Evolutionary conservation across 2,797 vertebrate species (phyloP), one percentile per base, ranked within the genome.

Genomic region (Mallotus villosus): DNA sequence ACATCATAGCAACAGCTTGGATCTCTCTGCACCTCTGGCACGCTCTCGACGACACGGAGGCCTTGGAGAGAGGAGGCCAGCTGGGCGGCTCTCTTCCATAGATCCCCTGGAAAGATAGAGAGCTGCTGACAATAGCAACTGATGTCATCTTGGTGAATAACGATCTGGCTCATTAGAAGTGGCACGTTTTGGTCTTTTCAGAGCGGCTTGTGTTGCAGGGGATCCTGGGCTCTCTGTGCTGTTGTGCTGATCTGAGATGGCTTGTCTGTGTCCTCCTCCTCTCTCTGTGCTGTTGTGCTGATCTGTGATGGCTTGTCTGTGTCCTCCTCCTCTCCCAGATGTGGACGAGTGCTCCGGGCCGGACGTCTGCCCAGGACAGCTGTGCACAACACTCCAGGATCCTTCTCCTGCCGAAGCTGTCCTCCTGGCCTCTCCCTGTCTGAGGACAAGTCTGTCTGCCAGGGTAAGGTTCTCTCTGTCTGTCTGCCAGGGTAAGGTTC

Each of bases 331-430:
- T 81, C 58, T 85, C 68, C 84, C 88, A 93, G 92, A 94, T 86
- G 86, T 93, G 75, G 87, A 94, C 24, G 91, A 93, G 83, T 93
- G 89, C 75, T 70, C 58, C 73, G 80, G 75, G 81, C 77, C 77
- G 41, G 82, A 84, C 60, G 37, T 82, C 70, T 93, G 92, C 81
- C 87, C 78, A 0, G 84, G 79, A 81, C 86, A 89, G 84, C 82
- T 91, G 80, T 93, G 91, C 74, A 55, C 16, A 92, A 93, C 80
- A 82, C 63, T 5, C 73, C 21, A 4, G 92, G 92, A 70, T 91
- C 89, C 4, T 92, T 86, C 82, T 79, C 74, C 78, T 93, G 91
- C 78, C 82, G 60, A 74, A 81, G 79, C 82, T 93, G 91, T 24
- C 81, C 17, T 53, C 8, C 58, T 0, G 91, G 91, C 19, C 79